A percentile compares a stretch with the other conserved stretches of the same genome.
Evolutionary conservation across 2,113 vertebrate species (phyloP).

Genomic region (Mus pahari): DNA sequence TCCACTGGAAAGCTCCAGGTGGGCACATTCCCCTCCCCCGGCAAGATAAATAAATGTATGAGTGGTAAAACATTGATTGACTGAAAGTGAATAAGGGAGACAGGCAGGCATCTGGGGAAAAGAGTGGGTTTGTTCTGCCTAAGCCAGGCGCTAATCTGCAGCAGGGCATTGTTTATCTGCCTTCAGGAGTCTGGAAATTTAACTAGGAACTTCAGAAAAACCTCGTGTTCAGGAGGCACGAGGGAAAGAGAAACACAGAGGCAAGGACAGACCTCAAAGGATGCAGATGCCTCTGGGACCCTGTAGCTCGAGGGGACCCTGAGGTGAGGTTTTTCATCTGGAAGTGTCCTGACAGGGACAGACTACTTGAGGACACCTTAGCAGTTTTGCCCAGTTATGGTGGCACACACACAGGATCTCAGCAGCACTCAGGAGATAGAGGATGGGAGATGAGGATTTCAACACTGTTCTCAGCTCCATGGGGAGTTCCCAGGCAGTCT

Average conservation of each 20-base stretch:
- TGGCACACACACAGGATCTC: background rate
- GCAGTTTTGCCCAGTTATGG: background rate
- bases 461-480: too few species aligned
- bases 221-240: background rate
- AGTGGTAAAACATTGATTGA: background rate
- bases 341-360: background rate
- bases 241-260: background rate
- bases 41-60: background rate
- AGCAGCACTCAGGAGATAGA: background rate
- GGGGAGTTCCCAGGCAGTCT: background rate
- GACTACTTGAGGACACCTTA: background rate
- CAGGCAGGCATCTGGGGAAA: background rate
- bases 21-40: background rate
- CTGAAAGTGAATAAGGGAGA: background rate
- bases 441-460: background rate
- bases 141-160: background rate
- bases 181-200: background rate
- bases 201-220: background rate
- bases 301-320: background rate
- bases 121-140: background rate
- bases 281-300: background rate
- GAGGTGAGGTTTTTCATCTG: background rate
- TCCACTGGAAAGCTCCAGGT: background rate
- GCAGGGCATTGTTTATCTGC: background rate
- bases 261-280: background rate